phyloP scores from a whole-genome alignment of 1,140 invertebrate genomes.

The Riptortus pedestris region DNA sequence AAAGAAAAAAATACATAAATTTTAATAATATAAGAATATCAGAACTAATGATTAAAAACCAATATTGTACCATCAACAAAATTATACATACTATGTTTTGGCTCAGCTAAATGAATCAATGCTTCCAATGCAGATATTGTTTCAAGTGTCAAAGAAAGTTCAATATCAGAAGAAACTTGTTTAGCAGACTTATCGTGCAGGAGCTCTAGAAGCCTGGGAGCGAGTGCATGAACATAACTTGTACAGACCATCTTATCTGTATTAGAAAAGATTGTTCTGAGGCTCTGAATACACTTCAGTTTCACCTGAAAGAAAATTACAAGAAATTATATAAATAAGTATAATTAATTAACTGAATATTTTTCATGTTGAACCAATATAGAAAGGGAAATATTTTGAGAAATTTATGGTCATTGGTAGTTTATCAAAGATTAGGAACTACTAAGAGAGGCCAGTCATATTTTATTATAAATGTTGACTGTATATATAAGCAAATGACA shows the following conservation, averaged over 20 bases:
- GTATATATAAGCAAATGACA: no score
- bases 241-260: conserved; percentile 55
- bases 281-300: conserved; percentile 66
- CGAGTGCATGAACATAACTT: conserved; percentile 71
- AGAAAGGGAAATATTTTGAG: no score
- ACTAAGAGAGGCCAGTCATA: no score
- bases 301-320: conserved; percentile 46
- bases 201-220: conserved; percentile 59
- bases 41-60: no score
- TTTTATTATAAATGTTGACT: no score
- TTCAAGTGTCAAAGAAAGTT: conserved; percentile 55
- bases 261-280: conserved; percentile 62
- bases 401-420: no score
- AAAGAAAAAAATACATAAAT: no score
- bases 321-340: background rate
- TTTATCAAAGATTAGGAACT: no score
- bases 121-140: conserved; percentile 59
- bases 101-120: conserved; percentile 60
- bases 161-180: conserved; percentile 45
- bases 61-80: no score
- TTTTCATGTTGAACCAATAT: background rate
- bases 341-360: no score
- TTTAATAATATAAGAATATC: no score
- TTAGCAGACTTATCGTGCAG: conserved; percentile 52
- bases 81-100: conserved; percentile 52